These are phyloP conservation scores for Cosmia pyralina DNA, from an alignment of 2,888 invertebrate species.

Conservation along the genomic window DNA sequence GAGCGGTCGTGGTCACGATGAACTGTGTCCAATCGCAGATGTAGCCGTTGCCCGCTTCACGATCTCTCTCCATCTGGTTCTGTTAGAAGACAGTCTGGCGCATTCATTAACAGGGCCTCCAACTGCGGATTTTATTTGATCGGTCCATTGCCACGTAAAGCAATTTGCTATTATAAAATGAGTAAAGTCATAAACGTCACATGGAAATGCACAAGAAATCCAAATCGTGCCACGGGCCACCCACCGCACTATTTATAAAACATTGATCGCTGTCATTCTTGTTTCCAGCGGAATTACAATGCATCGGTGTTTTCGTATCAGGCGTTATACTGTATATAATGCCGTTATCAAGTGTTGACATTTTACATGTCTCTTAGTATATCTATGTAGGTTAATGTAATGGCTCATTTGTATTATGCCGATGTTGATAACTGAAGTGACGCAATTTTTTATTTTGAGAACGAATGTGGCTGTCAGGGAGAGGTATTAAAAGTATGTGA, in stretches of 20 bases:
- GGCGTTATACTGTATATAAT: neutral
- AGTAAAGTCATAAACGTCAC: neutral
- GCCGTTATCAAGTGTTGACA: constrained; percentile 59
- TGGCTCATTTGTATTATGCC: constrained; percentile 55
- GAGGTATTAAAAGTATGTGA: constrained; percentile 15
- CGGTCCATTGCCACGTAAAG: no score
- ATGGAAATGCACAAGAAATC: constrained; percentile 20
- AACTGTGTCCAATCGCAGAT: no score
- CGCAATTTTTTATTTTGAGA: constrained; percentile 42
- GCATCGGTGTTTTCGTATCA: constrained; percentile 49
- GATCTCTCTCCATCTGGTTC: no score
- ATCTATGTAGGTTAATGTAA: constrained; percentile 69
- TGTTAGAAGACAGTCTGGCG: no score
- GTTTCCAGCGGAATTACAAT: constrained; percentile 41
- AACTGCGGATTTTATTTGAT: no score
- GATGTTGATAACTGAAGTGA: constrained; percentile 51
- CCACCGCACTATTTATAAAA: constrained; percentile 55
- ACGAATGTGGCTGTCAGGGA: constrained; percentile 25
- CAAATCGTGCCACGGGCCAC: constrained; percentile 13
- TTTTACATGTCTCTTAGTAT: constrained; percentile 44
- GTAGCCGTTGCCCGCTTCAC: no score
- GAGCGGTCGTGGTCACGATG: no score
- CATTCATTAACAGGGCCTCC: no score
- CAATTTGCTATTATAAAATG: neutral
- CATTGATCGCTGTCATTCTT: constrained; percentile 33